phyloP scores from a whole-genome alignment of 2,888 invertebrate species.

The Agrochola lychnidis region DNA sequence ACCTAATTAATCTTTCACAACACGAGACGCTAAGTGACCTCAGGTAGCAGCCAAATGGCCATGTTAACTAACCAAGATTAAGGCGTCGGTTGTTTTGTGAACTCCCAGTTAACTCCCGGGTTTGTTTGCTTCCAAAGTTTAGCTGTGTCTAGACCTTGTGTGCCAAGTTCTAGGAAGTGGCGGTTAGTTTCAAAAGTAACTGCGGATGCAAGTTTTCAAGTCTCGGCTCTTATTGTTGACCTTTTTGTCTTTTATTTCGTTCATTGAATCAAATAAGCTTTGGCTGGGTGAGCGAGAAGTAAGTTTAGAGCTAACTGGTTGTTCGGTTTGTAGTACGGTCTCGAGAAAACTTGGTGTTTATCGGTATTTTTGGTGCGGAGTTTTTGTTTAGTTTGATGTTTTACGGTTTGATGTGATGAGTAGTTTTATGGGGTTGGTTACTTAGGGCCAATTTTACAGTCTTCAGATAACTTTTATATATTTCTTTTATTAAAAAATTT shows the following conservation, averaged over 20 bases:
- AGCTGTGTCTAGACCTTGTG: constrained; percentile 45
- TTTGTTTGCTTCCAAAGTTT: constrained; percentile 65
- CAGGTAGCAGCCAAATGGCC: constrained; percentile 46
- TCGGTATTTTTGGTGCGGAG: background rate
- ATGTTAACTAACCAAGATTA: constrained; percentile 57
- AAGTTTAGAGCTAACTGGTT: constrained; percentile 49
- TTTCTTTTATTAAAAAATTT: background rate
- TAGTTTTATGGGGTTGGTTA: background rate
- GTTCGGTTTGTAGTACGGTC: constrained; percentile 24
- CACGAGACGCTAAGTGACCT: constrained; percentile 9
- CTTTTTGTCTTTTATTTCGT: constrained; percentile 66
- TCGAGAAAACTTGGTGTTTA: constrained; percentile 27
- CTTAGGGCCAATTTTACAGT: background rate
- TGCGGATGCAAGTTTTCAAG: constrained; percentile 66
- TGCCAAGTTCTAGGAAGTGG: constrained; percentile 62
- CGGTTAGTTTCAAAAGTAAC: constrained; percentile 66
- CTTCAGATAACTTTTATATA: background rate
- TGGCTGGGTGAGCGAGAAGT: constrained; percentile 36
- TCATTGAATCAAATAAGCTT: constrained; percentile 66
- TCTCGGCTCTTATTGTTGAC: constrained; percentile 63
- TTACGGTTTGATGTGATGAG: background rate
- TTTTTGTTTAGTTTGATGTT: constrained; percentile 22
- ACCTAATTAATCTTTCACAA: constrained; percentile 9
- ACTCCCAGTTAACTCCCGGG: constrained; percentile 60
- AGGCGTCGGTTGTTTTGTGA: constrained; percentile 57